Conservation (phyloP, 2,113 vertebrate species). For the Antechinus stuartii region DNA sequence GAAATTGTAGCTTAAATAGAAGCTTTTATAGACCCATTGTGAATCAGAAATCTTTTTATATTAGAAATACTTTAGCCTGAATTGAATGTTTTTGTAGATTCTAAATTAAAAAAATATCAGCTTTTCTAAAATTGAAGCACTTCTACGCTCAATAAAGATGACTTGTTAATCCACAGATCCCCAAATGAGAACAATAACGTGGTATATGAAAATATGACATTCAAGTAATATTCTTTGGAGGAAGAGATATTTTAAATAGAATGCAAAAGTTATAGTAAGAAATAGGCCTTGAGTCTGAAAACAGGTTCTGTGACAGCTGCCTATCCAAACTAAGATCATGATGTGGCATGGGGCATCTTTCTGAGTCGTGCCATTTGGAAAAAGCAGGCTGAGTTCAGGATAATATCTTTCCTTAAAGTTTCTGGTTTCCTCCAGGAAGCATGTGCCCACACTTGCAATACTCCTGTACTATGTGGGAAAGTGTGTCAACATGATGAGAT, state of each 20-base stretch:
- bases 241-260: slow-evolving; percentile 49
- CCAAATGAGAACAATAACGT: not conserved
- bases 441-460: not conserved
- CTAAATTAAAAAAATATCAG: slow-evolving; percentile 1
- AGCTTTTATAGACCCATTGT: slow-evolving; percentile 27
- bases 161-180: slow-evolving; percentile 17
- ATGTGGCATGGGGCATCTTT: not conserved
- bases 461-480: not conserved
- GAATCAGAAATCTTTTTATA: slow-evolving; percentile 43
- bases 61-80: slow-evolving; percentile 26
- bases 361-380: slow-evolving; percentile 28
- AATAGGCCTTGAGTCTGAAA: not conserved
- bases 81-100: slow-evolving; percentile 28
- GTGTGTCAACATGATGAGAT: not conserved
- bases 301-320: not conserved
- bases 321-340: not conserved
- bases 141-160: slow-evolving; percentile 34
- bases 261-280: not conserved
- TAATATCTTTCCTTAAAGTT: not conserved
- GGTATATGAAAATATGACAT: not conserved
- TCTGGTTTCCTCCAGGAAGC: slow-evolving; percentile 2
- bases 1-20: slow-evolving; percentile 18
- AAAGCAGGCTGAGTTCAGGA: not conserved
- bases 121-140: slow-evolving; percentile 5
- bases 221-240: slow-evolving; percentile 23